phyloP scores from a whole-genome alignment of 2,113 vertebrate species.

The Xiphias gladius region DNA sequence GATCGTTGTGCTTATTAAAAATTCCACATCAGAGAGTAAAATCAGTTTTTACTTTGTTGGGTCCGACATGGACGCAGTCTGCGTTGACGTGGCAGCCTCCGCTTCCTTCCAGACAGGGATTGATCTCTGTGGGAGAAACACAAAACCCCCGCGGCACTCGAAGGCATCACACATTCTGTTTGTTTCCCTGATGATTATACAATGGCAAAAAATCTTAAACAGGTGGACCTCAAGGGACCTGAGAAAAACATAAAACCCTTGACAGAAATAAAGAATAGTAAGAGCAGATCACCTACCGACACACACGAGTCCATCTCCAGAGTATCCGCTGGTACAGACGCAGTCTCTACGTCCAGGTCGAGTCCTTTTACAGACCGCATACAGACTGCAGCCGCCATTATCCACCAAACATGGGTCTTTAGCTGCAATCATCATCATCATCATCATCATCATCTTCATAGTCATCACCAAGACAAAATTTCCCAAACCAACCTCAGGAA shows the following conservation, averaged over 20 bases:
- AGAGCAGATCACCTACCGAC: conserved; percentile 79
- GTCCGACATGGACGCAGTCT: conserved; percentile 91
- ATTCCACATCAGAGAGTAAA: neutral
- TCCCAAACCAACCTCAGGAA: neutral
- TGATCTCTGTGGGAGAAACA: conserved; percentile 87
- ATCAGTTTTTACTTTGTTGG: conserved; percentile 88
- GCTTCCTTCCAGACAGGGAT: conserved; percentile 89
- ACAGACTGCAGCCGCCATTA: conserved; percentile 90
- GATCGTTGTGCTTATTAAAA: too few species aligned
- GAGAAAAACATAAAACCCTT: too few species aligned
- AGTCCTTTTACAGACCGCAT: conserved; percentile 89
- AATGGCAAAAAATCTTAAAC: too few species aligned
- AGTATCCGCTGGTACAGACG: conserved; percentile 84
- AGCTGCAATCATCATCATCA: conserved; percentile 74
- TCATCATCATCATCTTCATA: neutral
- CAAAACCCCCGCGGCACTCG: conserved; percentile 2
- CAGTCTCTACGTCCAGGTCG: conserved; percentile 87
- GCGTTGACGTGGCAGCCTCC: conserved; percentile 89
- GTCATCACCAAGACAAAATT: too few species aligned
- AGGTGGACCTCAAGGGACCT: too few species aligned
- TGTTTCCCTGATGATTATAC: too few species aligned
- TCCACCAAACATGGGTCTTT: conserved; percentile 84
- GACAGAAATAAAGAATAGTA: too few species aligned
- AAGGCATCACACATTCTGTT: conserved; percentile 15
- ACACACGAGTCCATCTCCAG: conserved; percentile 91